These are phyloP conservation scores for Ips nitidus DNA, from an alignment of 1,140 invertebrate species.

Conservation along the genomic window DNA sequence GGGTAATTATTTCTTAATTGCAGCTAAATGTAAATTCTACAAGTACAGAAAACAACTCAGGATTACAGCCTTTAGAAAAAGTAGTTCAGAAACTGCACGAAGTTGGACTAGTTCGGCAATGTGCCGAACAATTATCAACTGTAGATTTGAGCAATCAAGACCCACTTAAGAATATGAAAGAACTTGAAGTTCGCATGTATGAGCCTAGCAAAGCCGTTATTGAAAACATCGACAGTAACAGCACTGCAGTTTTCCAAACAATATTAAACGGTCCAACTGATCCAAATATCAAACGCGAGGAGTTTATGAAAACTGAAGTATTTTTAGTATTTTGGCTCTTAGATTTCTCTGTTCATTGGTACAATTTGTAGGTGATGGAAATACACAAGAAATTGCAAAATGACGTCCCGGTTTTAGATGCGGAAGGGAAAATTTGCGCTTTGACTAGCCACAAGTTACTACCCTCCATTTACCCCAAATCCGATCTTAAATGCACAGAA, in stretches of 20 bases:
- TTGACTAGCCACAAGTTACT: slow-evolving; percentile 43
- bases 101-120: slow-evolving; percentile 10
- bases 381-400: slow-evolving; percentile 56
- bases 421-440: slow-evolving; percentile 60
- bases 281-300: slow-evolving; percentile 5
- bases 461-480: slow-evolving; percentile 45
- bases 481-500: slow-evolving; percentile 49
- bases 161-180: slow-evolving; percentile 33
- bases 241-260: slow-evolving; percentile 44
- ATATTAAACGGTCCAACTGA: slow-evolving; percentile 9
- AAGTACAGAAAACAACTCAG: background rate
- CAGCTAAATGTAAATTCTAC: no score
- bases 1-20: no score
- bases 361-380: slow-evolving; percentile 57
- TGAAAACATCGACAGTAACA: slow-evolving; percentile 40
- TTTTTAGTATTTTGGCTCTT: background rate
- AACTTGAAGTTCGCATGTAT: slow-evolving; percentile 11
- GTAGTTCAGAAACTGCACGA: slow-evolving; percentile 15
- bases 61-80: slow-evolving; percentile 8
- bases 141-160: slow-evolving; percentile 36
- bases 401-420: slow-evolving; percentile 59
- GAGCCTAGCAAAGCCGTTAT: slow-evolving; percentile 36
- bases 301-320: slow-evolving; percentile 44
- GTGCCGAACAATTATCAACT: slow-evolving; percentile 9
- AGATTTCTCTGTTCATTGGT: background rate